A percentile compares a stretch with the other conserved stretches of the same genome.
Evolutionary conservation across 2,797 vertebrate species (phyloP).

Genomic region (Myiothlypis coronata): DNA sequence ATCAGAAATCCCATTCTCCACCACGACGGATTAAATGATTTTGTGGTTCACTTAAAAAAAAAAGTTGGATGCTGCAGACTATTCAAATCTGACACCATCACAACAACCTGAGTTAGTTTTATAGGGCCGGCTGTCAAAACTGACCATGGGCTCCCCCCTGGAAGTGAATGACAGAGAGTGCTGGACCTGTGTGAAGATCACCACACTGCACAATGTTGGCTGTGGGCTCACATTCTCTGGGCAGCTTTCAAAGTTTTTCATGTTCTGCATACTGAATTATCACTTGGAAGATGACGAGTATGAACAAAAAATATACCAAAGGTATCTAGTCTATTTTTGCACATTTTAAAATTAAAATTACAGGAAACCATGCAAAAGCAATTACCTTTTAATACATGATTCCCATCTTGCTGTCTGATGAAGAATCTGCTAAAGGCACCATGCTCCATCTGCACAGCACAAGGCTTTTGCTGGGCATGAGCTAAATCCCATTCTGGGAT

Average conservation of each 20-base stretch:
- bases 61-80: neutral
- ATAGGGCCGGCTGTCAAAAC: neutral
- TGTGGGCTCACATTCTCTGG: neutral
- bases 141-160: neutral
- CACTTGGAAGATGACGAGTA: neutral
- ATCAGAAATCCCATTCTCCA: neutral
- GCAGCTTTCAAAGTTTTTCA: neutral
- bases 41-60: neutral
- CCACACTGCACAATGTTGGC: neutral
- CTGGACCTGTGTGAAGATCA: neutral
- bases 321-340: neutral
- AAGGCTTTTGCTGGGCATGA: neutral
- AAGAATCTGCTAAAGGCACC: neutral
- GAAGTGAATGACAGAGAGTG: neutral
- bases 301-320: neutral
- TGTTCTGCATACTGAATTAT: neutral
- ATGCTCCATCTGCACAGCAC: neutral
- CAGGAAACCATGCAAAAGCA: neutral
- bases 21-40: fast-evolving
- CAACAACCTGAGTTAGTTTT: neutral
- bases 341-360: neutral
- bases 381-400: neutral
- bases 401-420: neutral
- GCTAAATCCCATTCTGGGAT: neutral
- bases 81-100: neutral